A percentile compares a stretch with the other conserved stretches of the same genome.
Evolutionary conservation across 2,113 vertebrate species (phyloP).

Genomic region (Tricholaema leucomelas): DNA sequence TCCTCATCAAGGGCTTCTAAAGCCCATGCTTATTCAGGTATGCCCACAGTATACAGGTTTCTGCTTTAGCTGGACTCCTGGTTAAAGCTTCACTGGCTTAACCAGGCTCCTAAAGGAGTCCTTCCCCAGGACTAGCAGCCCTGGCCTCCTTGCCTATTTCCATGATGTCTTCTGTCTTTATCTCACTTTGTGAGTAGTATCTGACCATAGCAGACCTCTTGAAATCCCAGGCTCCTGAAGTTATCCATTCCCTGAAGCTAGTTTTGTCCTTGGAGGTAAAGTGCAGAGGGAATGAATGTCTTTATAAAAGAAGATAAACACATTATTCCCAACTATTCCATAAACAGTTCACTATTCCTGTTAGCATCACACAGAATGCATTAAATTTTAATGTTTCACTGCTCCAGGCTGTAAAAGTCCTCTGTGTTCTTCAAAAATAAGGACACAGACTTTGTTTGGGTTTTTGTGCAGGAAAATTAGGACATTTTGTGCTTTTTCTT

Average conservation of each 20-base stretch:
- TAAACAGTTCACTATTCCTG: not conserved
- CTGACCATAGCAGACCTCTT: not conserved
- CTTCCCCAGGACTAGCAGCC: too few species aligned
- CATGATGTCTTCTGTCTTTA: accelerated
- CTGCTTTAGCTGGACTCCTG: not conserved
- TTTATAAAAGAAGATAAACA: not conserved
- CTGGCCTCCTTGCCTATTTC: not conserved
- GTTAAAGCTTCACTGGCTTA: not conserved
- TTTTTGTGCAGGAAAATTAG: not conserved
- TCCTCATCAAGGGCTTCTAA: not conserved
- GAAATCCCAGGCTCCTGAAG: not conserved
- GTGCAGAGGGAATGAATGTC: not conserved
- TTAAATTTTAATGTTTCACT: not conserved
- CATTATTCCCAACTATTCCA: not conserved
- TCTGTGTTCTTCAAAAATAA: not conserved
- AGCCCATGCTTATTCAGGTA: not conserved
- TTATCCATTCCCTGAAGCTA: not conserved
- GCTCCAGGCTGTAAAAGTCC: not conserved
- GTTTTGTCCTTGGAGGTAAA: not conserved
- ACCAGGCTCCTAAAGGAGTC: not conserved
- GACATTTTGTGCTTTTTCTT: not conserved
- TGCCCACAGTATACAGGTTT: not conserved
- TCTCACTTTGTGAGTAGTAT: accelerated
- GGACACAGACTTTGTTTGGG: not conserved
- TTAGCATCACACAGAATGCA: not conserved